Evolutionary conservation across 2,888 invertebrate species (phyloP).

Genomic region (Hyposoter didymator): DNA sequence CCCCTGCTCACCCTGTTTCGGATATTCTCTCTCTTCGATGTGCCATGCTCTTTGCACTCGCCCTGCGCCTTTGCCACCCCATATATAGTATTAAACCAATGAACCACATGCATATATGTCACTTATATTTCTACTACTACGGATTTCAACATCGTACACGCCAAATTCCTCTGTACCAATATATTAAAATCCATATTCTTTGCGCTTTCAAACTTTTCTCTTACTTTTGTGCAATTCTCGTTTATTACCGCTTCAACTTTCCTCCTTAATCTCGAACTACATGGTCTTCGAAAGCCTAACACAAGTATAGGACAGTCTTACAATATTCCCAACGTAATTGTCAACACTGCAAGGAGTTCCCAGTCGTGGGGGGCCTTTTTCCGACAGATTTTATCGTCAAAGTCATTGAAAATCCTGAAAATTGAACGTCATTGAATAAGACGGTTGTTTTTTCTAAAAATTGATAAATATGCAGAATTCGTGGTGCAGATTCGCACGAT

Average conservation of each 20-base stretch:
- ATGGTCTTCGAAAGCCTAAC: background rate
- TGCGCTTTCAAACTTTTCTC: slow-evolving; percentile 14
- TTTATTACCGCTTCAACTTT: slow-evolving; percentile 13
- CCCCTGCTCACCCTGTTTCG: slow-evolving; percentile 76
- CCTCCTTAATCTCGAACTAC: background rate
- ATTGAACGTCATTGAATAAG: no score
- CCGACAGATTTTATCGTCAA: background rate
- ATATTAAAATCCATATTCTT: slow-evolving; percentile 40
- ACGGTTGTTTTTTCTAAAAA: background rate
- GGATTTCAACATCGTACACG: background rate
- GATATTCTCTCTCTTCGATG: slow-evolving; percentile 59
- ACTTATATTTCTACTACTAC: background rate
- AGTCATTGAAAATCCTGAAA: background rate
- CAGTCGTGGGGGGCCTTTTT: background rate
- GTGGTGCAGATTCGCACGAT: background rate
- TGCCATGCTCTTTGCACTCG: slow-evolving; percentile 68
- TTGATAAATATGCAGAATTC: background rate
- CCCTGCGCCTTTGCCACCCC: slow-evolving; percentile 59
- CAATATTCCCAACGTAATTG: background rate
- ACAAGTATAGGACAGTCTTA: background rate
- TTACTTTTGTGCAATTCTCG: background rate
- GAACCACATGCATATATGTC: slow-evolving; percentile 27
- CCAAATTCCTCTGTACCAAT: slow-evolving; percentile 23
- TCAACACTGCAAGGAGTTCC: background rate
- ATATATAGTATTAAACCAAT: slow-evolving; percentile 40